Percentiles rank a stretch among this genome's conserved stretches.
Evolutionary conservation across 2,888 invertebrate genomes (phyloP).

Genomic region (Antheraea assamensis): DNA sequence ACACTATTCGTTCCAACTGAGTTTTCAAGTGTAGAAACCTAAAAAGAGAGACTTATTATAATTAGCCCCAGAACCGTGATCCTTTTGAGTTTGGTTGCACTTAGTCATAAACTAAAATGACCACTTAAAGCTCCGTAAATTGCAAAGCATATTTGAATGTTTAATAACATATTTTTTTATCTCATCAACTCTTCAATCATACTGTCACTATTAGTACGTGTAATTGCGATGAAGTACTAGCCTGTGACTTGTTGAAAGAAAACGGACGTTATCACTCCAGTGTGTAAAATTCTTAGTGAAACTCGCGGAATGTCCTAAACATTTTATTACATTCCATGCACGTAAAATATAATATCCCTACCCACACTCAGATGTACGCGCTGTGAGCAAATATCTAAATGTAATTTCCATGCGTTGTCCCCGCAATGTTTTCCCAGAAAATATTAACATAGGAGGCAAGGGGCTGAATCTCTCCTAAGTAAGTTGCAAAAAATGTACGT

Average conservation of each 20-base stretch:
- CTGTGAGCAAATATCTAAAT: constrained; percentile 81
- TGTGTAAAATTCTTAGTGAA: constrained; percentile 23
- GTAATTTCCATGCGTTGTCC: constrained; percentile 82
- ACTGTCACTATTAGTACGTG: not conserved
- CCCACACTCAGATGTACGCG: constrained; percentile 77
- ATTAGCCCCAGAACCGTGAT: no score
- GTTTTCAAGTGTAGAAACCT: no score
- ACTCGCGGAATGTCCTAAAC: constrained; percentile 65
- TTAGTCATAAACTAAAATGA: no score
- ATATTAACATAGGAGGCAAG: constrained; percentile 81
- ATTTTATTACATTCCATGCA: constrained; percentile 80
- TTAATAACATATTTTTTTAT: no score
- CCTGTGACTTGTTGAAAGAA: not conserved
- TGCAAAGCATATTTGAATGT: no score
- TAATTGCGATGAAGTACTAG: not conserved
- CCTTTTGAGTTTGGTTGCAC: no score
- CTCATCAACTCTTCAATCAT: not conserved
- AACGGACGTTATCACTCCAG: constrained; percentile 1
- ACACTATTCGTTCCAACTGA: no score
- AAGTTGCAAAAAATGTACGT: constrained; percentile 83
- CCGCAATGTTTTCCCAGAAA: constrained; percentile 82
- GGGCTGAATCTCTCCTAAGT: constrained; percentile 82
- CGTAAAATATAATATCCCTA: constrained; percentile 82
- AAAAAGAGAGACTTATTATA: no score
- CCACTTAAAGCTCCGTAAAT: no score